A percentile compares a stretch with the other conserved stretches of the same genome.
phyloP scores from a whole-genome alignment of 2,888 invertebrate species.

The Osmoderma eremita region DNA sequence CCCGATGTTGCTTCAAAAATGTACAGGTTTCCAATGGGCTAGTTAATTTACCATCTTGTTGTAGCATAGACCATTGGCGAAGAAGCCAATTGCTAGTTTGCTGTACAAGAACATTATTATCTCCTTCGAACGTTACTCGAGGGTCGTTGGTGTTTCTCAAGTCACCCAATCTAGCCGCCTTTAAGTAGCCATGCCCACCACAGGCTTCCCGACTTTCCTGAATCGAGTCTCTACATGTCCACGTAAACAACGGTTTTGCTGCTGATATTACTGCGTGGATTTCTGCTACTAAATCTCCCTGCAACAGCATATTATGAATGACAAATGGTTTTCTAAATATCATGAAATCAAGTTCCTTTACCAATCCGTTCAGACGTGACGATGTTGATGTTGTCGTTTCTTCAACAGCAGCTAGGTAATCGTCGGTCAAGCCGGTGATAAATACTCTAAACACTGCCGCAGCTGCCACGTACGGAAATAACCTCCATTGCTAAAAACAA shows the following conservation, averaged over 20 bases:
- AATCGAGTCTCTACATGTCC: constrained; percentile 79
- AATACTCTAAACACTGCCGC: constrained; percentile 74
- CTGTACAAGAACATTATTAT: constrained; percentile 91
- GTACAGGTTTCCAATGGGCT: constrained; percentile 78
- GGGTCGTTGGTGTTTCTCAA: constrained; percentile 89
- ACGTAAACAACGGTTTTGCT: constrained; percentile 77
- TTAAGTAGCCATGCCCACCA: constrained; percentile 87
- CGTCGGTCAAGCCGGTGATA: constrained; percentile 71
- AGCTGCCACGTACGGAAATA: constrained; percentile 80
- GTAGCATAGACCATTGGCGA: constrained; percentile 70
- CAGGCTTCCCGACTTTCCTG: constrained; percentile 89
- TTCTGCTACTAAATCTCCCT: constrained; percentile 76
- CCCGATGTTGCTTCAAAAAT: constrained; percentile 70
- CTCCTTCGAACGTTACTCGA: constrained; percentile 94
- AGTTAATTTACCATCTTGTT: constrained; percentile 64
- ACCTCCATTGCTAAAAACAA: constrained; percentile 78
- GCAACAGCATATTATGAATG: constrained; percentile 18
- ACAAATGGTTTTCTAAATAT: background rate
- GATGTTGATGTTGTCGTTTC: constrained; percentile 67
- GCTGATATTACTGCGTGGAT: constrained; percentile 76
- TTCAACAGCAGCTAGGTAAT: constrained; percentile 76
- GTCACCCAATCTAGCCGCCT: constrained; percentile 85
- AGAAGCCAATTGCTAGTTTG: constrained; percentile 90
- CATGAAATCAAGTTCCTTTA: constrained; percentile 48
- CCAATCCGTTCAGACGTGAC: constrained; percentile 54